Evolutionary conservation across 1,140 invertebrate genomes (phyloP).

Genomic region (Dendroctonus valens): DNA sequence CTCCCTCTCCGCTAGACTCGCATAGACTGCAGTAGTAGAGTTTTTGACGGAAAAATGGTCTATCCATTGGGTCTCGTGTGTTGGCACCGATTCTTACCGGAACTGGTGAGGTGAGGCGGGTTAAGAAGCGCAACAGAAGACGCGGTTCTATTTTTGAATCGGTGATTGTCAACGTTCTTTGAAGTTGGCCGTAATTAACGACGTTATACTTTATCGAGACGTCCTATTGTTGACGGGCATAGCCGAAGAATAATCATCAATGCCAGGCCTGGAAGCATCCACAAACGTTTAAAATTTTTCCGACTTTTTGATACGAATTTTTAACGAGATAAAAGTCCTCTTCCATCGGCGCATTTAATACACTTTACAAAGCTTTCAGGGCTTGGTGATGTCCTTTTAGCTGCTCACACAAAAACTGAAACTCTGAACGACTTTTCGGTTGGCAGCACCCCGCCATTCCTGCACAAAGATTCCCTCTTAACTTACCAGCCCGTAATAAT

Average conservation of each 20-base stretch:
- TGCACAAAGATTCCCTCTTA: constrained; percentile 32
- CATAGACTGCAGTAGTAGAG: no score
- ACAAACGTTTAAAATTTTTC: not conserved
- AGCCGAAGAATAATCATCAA: no score
- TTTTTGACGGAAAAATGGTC: not conserved
- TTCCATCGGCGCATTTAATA: constrained; percentile 32
- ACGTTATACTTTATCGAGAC: constrained; percentile 6
- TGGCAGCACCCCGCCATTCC: constrained; percentile 29
- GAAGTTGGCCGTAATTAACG: constrained; percentile 16
- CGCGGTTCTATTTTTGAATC: constrained; percentile 14
- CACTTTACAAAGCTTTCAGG: constrained; percentile 39
- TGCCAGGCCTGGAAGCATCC: not conserved
- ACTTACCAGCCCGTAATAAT: constrained; percentile 26
- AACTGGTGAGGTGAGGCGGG: constrained; percentile 8
- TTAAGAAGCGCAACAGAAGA: constrained; percentile 5
- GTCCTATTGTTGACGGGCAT: no score
- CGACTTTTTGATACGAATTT: constrained; percentile 14
- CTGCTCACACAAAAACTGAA: constrained; percentile 34
- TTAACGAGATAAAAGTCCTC: constrained; percentile 37
- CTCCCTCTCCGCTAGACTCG: no score
- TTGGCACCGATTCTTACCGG: constrained; percentile 11
- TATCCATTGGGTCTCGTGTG: not conserved
- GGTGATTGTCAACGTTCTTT: constrained; percentile 18
- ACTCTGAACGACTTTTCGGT: constrained; percentile 32
- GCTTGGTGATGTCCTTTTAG: constrained; percentile 34